Evolutionary conservation across 2,888 invertebrate species (phyloP).

Genomic region (Drosophila longiperda): DNA sequence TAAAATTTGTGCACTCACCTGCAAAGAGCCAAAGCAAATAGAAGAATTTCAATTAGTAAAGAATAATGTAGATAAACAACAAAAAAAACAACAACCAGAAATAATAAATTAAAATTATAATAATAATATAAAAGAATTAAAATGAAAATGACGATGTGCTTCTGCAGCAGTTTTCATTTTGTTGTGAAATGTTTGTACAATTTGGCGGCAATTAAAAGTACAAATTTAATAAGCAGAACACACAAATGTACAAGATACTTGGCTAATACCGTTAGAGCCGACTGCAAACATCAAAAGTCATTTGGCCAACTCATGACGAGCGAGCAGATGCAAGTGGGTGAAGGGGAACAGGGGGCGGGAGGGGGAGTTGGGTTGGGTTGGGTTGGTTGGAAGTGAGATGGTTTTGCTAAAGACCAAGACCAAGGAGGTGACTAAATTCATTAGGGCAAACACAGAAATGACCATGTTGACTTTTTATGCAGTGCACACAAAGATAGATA

Average conservation of each 20-base stretch:
- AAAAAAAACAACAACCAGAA: slow-evolving; percentile 4
- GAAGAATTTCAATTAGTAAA: slow-evolving; percentile 50
- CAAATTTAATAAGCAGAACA: slow-evolving; percentile 63
- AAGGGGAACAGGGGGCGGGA: background rate
- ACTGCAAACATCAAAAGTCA: slow-evolving; percentile 47
- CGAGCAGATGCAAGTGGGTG: background rate
- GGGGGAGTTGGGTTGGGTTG: too few relatives aligned
- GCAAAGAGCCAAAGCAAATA: slow-evolving; percentile 48
- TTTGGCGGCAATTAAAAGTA: slow-evolving; percentile 66
- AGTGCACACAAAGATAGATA: background rate
- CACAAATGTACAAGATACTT: slow-evolving; percentile 15
- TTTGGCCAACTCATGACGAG: slow-evolving; percentile 2
- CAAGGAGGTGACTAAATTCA: slow-evolving; percentile 53
- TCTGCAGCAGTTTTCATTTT: slow-evolving; percentile 3
- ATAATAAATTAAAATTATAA: background rate
- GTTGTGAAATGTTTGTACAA: slow-evolving; percentile 21
- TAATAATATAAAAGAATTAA: slow-evolving; percentile 15
- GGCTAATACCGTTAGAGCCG: slow-evolving; percentile 12
- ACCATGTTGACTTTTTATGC: slow-evolving; percentile 45
- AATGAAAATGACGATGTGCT: slow-evolving; percentile 39
- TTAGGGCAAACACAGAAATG: slow-evolving; percentile 66
- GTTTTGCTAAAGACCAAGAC: slow-evolving; percentile 6
- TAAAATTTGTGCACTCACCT: slow-evolving; percentile 61
- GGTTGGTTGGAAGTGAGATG: background rate
- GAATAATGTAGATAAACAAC: slow-evolving; percentile 25